Percentiles rank a stretch among this genome's conserved stretches.
Evolutionary conservation across 92 coral and sea anemone species (phyloP).

Genomic region (Porites evermanni): DNA sequence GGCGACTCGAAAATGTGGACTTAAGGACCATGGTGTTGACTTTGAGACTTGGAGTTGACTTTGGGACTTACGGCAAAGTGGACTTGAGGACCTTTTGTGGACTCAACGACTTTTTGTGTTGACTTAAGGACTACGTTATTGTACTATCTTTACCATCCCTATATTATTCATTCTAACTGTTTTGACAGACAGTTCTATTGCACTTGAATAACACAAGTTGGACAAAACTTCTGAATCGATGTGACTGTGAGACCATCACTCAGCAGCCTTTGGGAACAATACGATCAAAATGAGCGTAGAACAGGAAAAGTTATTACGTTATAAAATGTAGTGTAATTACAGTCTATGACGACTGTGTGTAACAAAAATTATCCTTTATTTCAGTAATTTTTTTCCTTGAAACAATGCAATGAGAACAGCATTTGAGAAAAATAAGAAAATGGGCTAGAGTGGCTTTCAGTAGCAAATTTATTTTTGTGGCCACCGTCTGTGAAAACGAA

Average conservation of each 20-base stretch:
- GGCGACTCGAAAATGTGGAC: neutral
- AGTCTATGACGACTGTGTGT: neutral
- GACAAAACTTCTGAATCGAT: neutral
- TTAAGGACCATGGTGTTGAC: neutral
- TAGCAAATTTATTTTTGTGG: too few relatives aligned
- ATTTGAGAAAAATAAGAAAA: neutral
- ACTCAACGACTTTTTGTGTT: neutral
- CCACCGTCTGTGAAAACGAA: neutral
- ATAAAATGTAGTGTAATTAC: neutral
- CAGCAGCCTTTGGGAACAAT: neutral
- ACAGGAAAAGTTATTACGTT: neutral
- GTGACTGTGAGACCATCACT: slow-evolving; percentile 6
- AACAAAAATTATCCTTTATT: neutral
- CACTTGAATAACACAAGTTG: neutral
- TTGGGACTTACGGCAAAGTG: neutral
- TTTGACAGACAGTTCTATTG: neutral
- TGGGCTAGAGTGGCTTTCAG: neutral
- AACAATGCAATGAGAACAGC: neutral
- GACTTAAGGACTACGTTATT: neutral
- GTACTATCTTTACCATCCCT: neutral
- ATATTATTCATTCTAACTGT: neutral
- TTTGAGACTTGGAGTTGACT: neutral
- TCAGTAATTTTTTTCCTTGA: neutral
- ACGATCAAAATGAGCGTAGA: neutral
- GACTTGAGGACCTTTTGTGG: neutral